Base-by-base conservation (phyloP, 2,797 vertebrate genomes). In the Eurystomus glaucurus region DNA sequence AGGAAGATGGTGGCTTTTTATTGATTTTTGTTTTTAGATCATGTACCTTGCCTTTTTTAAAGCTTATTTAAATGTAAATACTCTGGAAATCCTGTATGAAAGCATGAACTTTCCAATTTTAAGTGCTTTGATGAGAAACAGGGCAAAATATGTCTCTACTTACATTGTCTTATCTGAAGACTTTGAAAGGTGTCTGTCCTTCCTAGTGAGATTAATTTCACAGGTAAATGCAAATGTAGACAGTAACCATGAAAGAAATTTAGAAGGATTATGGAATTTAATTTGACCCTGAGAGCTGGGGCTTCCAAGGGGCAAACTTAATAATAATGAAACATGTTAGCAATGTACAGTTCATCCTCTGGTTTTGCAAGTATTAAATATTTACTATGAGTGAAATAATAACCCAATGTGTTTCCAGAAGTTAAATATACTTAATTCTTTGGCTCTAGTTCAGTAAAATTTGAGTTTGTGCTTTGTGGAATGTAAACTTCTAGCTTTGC, bases 51-150 rank as follows among this genome's bases (percentile, higher is more conserved):
- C 37, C 29, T 55, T 31, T 98, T 90, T 20, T 0, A 12, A 70
- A 85, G 88, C 60, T 97, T 91, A 94, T 96, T 98, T 96, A 95
- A 97, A 96, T 95, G 93, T 97, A 98, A 95, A 96, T 95, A 88
- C 58, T 81, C 75, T 92, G 84, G 52, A 92, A 94, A 95, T 96
- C 88, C 0, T 0, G 10, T 91, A 88, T 45, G 80, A 97, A 96
- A 96, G 83, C 81, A 58, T 84, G 92, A 91, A 96, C 79, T 94
- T 94, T 20, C 39, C 66, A 66, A 72, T 90, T 91, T 90, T 94
- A 87, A 85, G 31, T 70, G 22, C 91, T 97, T 96, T 94, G 85
- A 90, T 96, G 82, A 92, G 65, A 75, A 92, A 81, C 37, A 33
- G 74, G 68, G 62, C 61, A 92, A 88, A 92, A 66, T 64, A 52